Evolutionary conservation across 2,888 invertebrate species (phyloP).

Genomic region (Stomorhina lunata): DNA sequence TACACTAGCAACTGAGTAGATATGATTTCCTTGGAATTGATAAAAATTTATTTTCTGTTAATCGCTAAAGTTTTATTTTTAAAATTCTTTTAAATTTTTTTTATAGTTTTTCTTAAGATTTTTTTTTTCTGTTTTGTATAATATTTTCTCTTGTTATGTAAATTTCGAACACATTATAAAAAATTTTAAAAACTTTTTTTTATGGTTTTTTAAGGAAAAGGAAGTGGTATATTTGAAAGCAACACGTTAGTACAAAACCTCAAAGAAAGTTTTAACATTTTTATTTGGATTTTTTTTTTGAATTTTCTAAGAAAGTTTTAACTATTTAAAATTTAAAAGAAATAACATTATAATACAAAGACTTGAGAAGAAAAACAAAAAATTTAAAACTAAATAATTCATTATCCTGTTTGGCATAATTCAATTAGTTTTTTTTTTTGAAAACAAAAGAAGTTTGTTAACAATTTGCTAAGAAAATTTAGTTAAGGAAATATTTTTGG

Average conservation of each 20-base stretch:
- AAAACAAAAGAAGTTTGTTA: conserved; percentile 31
- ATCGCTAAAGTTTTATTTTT: background rate
- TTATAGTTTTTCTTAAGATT: background rate
- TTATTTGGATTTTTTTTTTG: background rate
- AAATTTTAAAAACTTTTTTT: background rate
- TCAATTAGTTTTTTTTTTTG: conserved; percentile 50
- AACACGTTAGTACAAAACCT: conserved; percentile 42
- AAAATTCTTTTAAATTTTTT: background rate
- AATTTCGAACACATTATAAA: conserved; percentile 22
- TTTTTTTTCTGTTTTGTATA: background rate
- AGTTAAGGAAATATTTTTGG: background rate
- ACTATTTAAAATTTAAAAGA: conserved; percentile 20
- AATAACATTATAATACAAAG: conserved; percentile 35
- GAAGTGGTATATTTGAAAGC: conserved; percentile 59
- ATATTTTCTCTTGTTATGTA: background rate
- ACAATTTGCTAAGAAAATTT: conserved; percentile 19
- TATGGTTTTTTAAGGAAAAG: conserved; percentile 37
- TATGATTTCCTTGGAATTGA: too few relatives aligned
- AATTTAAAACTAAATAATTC: conserved; percentile 47
- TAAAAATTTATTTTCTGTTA: background rate
- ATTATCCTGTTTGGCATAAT: conserved; percentile 59
- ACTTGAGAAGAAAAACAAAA: conserved; percentile 6
- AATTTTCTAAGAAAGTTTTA: background rate
- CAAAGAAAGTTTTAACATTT: conserved; percentile 5
- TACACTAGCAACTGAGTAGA: too few relatives aligned